Base-by-base conservation (phyloP, 2,888 invertebrate genomes). In the Mellilla xanthometata region DNA sequence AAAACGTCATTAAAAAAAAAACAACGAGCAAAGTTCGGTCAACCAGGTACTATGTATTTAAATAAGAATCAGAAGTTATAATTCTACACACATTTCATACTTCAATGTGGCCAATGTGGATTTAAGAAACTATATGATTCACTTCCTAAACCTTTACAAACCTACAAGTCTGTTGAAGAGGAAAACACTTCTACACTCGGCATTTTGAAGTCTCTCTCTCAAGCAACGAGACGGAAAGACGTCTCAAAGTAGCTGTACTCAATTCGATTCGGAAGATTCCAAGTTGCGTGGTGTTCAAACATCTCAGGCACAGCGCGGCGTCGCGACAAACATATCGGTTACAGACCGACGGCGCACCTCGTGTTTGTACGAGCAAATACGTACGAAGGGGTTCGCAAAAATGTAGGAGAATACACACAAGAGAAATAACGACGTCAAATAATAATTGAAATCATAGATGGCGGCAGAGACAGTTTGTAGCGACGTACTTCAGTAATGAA, bases 371-470 rank as follows among this genome's bases (percentile, higher is more conserved):
- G 68, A 64, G 68, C 75, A 83, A 85, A 48, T 38, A 48, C 82
- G 69, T 81, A 62, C 59, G 52, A 73, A 73, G 74, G 73, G 65
- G 71, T 78, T 81, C 79, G 81, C 81, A 85, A 59, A 87, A 84
- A 79, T 79, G 76, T 73, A 73, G 77, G 71, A 79, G 81, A 86
- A 84, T 81, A 84, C 85, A 86, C 82, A 87, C 70, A 80, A 78
- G 75, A 80, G 75, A 81, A 88, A 86, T 81, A 85, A 87, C 81
- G 82, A 83, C 78, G 80, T 85, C 81, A 83, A 87, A 87, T 73
- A 84, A 83, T 86, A 87, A 87, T 87, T 85, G 88, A 87, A 88
- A 87, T 85, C 84, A 84, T 83, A 78, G 80, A 76, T 72, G 66
- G 58, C 54, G 57, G 58, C 63, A 65, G 59, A 2, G 19, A 6